Evolutionary conservation across 2,113 vertebrate species (phyloP), one percentile per base, ranked within the genome.

Genomic region (Suncus etruscus): DNA sequence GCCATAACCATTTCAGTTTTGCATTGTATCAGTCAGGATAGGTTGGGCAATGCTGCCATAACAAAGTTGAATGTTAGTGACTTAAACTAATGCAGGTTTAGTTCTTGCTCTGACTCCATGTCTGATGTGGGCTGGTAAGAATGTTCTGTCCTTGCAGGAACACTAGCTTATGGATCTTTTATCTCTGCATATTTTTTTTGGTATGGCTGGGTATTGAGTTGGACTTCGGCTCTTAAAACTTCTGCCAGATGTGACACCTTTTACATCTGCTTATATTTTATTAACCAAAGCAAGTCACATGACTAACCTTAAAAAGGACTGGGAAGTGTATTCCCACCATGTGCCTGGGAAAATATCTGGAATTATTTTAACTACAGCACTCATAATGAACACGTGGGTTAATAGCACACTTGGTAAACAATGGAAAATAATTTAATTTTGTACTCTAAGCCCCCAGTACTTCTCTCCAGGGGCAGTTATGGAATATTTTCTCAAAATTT

Each of bases 251-350:
- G 8, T 66, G 70, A n/a, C 24, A 45, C 3, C 12, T n/a, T 81
- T 90, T 69, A 39, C 69, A 74, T 86, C 29, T 78, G 39, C 11
- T 94, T 31, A 74, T 11, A 24, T 94, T 92, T 94, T 82, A 74
- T 58, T 68, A 86, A 82, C n/a, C 25, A 83, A 89, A 78, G 39
- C 48, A 80, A 92, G 32, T 9, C 48, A 58, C 22, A 74, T 0
- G 31, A 10, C 58, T 89, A 47, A 69, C 15, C 25, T 91, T 63
- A 54, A 11, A 86, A 63, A 54, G 5, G 29, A 7, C 54, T 25
- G 65, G 22, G 68, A 31, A 51, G 86, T 61, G 45, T 12, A 45
- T 39, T 73, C 15, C n/a, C 25, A 45, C 8, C 18, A 2, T 8
- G 22, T 69, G 39, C 69, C 58, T n/a, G 14, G 74, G 24, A 51